Conservation (phyloP, 2,797 vertebrate genomes). For the Vultur gryphus region DNA sequence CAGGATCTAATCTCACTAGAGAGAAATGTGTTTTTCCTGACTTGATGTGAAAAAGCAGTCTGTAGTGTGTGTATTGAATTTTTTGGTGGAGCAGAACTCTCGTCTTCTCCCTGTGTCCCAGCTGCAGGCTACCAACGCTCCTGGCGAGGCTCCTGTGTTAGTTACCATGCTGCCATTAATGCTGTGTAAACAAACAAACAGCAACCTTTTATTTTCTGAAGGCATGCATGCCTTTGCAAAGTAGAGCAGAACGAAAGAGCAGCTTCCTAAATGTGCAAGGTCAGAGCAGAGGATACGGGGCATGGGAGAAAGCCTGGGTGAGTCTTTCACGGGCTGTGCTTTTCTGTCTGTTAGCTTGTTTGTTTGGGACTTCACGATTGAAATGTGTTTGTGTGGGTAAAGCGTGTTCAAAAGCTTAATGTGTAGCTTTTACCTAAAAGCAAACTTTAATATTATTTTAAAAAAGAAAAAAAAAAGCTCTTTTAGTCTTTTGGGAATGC, state of each 20-base stretch:
- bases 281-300: not conserved
- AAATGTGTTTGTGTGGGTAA: not conserved
- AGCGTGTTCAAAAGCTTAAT: not conserved
- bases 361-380: not conserved
- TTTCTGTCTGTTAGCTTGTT: not conserved
- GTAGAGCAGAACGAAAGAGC: conserved; percentile 9
- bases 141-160: not conserved
- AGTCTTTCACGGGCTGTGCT: not conserved
- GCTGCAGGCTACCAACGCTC: not conserved
- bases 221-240: not conserved
- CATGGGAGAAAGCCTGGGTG: not conserved
- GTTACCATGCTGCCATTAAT: not conserved
- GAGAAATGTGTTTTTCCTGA: not conserved
- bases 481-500: not conserved
- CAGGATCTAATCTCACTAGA: not conserved
- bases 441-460: not conserved
- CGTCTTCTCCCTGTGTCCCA: not conserved
- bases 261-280: not conserved
- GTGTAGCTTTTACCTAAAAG: not conserved
- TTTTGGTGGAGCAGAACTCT: not conserved
- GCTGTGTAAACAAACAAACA: not conserved
- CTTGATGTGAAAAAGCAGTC: not conserved
- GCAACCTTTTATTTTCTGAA: not conserved
- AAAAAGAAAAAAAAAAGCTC: not conserved
- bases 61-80: not conserved